Base-by-base conservation (phyloP, 1,140 invertebrate species). In the Macrotrachela quadricornifera region DNA sequence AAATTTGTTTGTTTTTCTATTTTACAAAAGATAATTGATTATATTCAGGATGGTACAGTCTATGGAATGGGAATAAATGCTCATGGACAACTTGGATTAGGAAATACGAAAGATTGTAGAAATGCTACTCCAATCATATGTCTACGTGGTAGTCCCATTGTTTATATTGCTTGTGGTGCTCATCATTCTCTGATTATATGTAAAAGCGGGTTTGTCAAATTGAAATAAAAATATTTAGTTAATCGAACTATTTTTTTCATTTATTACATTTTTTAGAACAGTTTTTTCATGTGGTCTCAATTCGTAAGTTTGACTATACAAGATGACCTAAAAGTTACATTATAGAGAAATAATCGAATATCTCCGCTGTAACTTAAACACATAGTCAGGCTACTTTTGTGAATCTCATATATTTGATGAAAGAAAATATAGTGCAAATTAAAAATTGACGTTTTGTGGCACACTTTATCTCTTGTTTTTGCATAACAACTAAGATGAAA, bases 41-140 rank as follows among this genome's bases (percentile, higher is more conserved):
- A 30, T 30, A 2, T 30, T 2, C 8, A 30, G 21, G 80, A 82
- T 85, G 73, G 78, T 78, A 54, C 50, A 37, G 38, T 55, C 8
- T 56, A 52, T 38, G 41, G 37, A 49, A 49, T 36, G 16, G 42
- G 44, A 13, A 10, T 40, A 39, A 94, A 94, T 64, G 76, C 71
- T 42, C 77, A 79, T 69, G 85, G 86, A 0, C 87, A 94, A 65
- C 72, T 92, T 49, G 86, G 86, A 10, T 62, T 85, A 18, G 81
- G 81, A 14, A 57, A 36, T 11, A 64, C 64, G 2, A 64, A 70
- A 17, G 64, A 64, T 6, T 42, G 74, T 79, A 64, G 67, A 70
- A 50, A 76, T 71, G 57, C 85, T 83, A 36, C 74, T 57, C 65
- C 73, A 37, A 69, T 91, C 37, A 69, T 67, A 41, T 78, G 79